Evolutionary conservation across 2,113 vertebrate species (phyloP).

Genomic region (Nibea albiflora): DNA sequence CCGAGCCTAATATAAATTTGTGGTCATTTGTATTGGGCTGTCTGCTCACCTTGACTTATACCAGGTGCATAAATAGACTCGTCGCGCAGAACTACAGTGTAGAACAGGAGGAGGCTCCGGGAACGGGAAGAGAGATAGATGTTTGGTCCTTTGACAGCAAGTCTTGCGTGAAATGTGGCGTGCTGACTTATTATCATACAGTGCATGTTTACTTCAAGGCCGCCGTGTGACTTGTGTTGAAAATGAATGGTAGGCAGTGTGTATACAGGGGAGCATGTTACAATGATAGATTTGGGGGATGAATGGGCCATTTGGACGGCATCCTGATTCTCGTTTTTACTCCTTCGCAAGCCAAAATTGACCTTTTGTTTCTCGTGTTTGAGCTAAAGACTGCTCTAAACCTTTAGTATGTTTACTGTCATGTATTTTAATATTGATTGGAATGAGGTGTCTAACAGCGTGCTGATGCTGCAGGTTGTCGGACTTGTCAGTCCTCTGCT

Average conservation of each 20-base stretch:
- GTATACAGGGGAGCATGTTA: conserved; percentile 52
- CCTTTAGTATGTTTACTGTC: neutral
- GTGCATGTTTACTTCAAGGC: conserved; percentile 72
- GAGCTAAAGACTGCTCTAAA: conserved; percentile 30
- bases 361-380: conserved; percentile 12
- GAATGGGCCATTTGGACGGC: conserved; percentile 54
- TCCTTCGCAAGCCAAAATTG: neutral
- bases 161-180: conserved; percentile 74
- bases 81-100: conserved; percentile 10
- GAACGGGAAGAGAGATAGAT: conserved; percentile 53
- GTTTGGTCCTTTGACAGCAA: conserved; percentile 68
- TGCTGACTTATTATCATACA: conserved; percentile 71
- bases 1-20: conserved; percentile 50
- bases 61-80: conserved; percentile 46
- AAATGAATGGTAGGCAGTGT: conserved; percentile 61
- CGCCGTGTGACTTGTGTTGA: conserved; percentile 51
- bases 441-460: conserved; percentile 1
- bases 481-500: conserved; percentile 13
- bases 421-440: conserved; percentile 7
- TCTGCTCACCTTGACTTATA: conserved; percentile 55
- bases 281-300: conserved; percentile 50
- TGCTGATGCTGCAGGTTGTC: conserved; percentile 6
- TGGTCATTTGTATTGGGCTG: conserved; percentile 45
- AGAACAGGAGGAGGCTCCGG: conserved; percentile 17
- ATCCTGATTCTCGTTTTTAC: conserved; percentile 37